Evolutionary conservation across 2,113 vertebrate genomes (phyloP), one percentile per base, ranked within the genome.

Genomic region (Procavia capensis): DNA sequence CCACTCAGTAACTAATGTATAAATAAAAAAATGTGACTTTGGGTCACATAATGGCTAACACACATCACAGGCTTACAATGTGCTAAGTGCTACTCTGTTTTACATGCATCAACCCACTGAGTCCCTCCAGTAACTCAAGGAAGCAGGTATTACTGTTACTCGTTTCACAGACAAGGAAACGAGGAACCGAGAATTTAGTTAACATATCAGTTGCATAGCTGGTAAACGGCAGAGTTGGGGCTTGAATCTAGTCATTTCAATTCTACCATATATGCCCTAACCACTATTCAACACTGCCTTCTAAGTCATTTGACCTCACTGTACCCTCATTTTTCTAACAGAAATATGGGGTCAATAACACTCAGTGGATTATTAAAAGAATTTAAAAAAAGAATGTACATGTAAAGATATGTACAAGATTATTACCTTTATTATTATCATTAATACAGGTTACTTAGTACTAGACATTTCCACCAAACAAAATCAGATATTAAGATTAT

Each of bases 321-420:
- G 14, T 59, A 54, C 31, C 9, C 64, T 83, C 81, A n/a, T 41
- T 81, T 95, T 97, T 45, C 63, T 45, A 83, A 80, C 29, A 88
- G 57, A 80, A 85, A 82, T 92, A 34, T 78, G 22, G 25, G 31
- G 29, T 75, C 92, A 80, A 57, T 47, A 20, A 34, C 76, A 79
- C 24, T 76, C 6, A 54, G 8, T 93, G 43, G n/a, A 59, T 31
- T 47, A 6, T 83, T 93, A 54, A 25, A 82, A 85, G 41, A 91
- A 68, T 50, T 70, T 22, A 88, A 63, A 85, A 86, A 75, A 82
- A 70, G 24, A 87, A 96, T n/a, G 16, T 45, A 31, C 0, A n/a
- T 9, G 36, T 47, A 89, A 85, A 92, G 13, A 34, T 96, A 83
- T 95, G 36, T 84, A 78, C 10, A 87, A 1, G 59, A 72, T 85